These are phyloP conservation scores for Notothenia coriiceps DNA, from an alignment of 2,113 vertebrate species.

Conservation along the genomic window DNA sequence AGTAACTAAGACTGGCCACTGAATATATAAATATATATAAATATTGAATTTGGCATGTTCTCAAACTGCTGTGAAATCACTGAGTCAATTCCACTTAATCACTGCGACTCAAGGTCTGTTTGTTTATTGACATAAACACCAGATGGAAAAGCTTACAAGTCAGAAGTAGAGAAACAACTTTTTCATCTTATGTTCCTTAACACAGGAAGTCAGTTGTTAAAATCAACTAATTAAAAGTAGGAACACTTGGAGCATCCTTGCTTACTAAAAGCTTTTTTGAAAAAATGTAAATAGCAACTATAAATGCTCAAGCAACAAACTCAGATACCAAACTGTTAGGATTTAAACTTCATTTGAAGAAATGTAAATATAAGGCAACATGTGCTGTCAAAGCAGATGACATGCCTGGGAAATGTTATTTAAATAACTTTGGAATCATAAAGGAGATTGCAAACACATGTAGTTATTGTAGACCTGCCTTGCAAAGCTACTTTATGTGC, in stretches of 20 bases:
- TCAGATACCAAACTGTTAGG: background rate
- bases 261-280: background rate
- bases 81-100: slow-evolving; percentile 20
- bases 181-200: background rate
- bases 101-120: background rate
- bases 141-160: slow-evolving; percentile 7
- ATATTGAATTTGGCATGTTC: slow-evolving; percentile 1
- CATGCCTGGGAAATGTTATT: background rate
- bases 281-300: no score
- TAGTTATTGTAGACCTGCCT: background rate
- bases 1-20: background rate
- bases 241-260: background rate
- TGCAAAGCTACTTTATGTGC: background rate
- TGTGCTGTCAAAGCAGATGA: background rate
- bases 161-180: background rate
- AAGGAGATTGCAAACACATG: background rate
- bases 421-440: background rate
- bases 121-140: background rate
- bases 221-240: background rate
- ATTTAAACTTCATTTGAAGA: background rate
- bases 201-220: background rate
- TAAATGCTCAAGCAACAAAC: no score
- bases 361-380: background rate
- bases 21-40: background rate
- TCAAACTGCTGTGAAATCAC: slow-evolving; percentile 1